Base-by-base conservation (phyloP, 2,888 invertebrate species). In the Dioctria rufipes region DNA sequence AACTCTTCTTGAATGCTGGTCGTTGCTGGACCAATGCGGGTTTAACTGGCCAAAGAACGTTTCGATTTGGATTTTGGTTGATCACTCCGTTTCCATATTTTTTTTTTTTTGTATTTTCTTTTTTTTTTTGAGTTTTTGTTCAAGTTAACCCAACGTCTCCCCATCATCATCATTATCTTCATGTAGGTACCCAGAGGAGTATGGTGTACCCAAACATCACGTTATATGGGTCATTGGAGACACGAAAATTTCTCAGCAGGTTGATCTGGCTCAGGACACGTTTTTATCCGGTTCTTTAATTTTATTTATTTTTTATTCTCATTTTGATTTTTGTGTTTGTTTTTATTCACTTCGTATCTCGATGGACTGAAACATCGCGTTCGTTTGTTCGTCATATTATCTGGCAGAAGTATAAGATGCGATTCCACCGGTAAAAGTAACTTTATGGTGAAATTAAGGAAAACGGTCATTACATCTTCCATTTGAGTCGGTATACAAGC, bases 191-290 rank as follows among this genome's bases (percentile, higher is more conserved):
- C 25, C 25, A 25, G 25, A 25, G 25, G 25, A 25, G 25, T 25
- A 54, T 42, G 37, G n/a, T 63, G 78, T 78, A 54, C 65, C 78
- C 65, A 65, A 78, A 78, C 67, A 79, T 79, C 79, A 67, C 79
- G 79, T 79, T 79, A 79, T 66, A 42, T 79, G 60, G 79, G 79
- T 79, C 79, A 79, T 58, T 61, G 58, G 60, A 69, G 66, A 54
- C 78, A 79, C 78, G 67, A 79, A 79, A 54, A 67, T 58, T 79
- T 79, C 58, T 79, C 60, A 67, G 60, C 79, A 79, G 79, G 79
- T 79, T 79, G 67, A 79, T 67, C 40, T 79, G 54, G 51, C 40
- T 51, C 63, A 65, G 54, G 66, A 66, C 66, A 42, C 46, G 78
- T 66, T 78, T 78, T 75, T 75, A 46, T 75, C 75, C 75, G 75